Percentiles rank a stretch among this genome's conserved stretches.
phyloP scores from a whole-genome alignment of 1,140 invertebrate species.

The Brachionus paranguensis region DNA sequence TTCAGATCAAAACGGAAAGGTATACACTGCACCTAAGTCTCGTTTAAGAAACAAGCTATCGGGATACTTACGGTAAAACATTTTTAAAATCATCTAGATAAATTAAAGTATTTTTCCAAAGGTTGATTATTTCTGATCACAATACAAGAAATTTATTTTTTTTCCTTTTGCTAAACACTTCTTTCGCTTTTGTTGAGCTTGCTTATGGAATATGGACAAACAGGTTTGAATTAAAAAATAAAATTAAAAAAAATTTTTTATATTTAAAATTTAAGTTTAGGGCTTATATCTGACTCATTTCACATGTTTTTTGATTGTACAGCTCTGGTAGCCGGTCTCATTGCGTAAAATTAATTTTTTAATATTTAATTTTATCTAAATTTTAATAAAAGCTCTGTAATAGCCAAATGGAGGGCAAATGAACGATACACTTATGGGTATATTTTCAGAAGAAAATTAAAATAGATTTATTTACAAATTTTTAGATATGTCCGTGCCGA shows the following conservation, averaged over 20 bases:
- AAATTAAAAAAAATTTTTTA: background rate
- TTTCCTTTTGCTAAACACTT: slow-evolving; percentile 39
- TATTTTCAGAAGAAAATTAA: background rate
- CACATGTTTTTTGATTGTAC: slow-evolving; percentile 99
- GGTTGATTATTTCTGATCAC: slow-evolving; percentile 26
- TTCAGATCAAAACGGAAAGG: slow-evolving; percentile 15
- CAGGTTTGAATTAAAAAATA: slow-evolving; percentile 51
- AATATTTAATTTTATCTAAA: background rate
- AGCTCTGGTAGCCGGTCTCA: slow-evolving; percentile 83
- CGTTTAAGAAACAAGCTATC: background rate
- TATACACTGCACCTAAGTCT: background rate
- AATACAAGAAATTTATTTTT: slow-evolving; percentile 39
- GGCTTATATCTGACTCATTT: slow-evolving; percentile 94
- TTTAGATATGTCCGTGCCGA: slow-evolving; percentile 74
- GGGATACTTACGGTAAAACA: background rate
- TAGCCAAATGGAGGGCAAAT: slow-evolving; percentile 77
- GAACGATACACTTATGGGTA: slow-evolving; percentile 82
- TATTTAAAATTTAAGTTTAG: slow-evolving; percentile 57
- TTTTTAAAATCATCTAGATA: background rate
- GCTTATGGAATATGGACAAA: slow-evolving; percentile 93
- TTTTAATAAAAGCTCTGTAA: slow-evolving; percentile 56
- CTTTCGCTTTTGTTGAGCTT: slow-evolving; percentile 83
- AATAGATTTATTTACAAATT: background rate
- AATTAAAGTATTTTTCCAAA: background rate
- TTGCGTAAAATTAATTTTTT: slow-evolving; percentile 59